Evolutionary conservation across 2,797 vertebrate genomes (phyloP).

Genomic region (Pipistrellus pipistrellus): DNA sequence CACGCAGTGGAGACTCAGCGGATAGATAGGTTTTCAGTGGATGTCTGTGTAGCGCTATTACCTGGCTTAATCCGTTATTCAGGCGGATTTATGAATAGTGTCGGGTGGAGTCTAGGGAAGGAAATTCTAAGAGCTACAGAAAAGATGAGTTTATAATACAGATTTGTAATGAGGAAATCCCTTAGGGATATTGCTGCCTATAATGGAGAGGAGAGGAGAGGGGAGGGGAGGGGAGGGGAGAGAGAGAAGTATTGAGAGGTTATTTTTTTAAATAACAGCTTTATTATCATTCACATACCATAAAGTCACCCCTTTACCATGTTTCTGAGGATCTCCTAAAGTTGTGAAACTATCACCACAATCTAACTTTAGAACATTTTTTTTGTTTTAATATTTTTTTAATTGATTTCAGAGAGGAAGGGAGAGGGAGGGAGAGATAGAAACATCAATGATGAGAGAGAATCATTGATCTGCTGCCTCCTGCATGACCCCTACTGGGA

Average conservation of each 20-base stretch:
- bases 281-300: background rate
- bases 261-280: background rate
- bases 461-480: too few relatives aligned
- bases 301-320: background rate
- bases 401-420: too few relatives aligned
- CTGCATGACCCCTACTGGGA: too few relatives aligned
- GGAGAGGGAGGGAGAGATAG: too few relatives aligned
- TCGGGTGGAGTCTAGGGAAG: background rate
- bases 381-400: too few relatives aligned
- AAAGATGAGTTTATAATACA: background rate
- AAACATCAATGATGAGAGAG: too few relatives aligned
- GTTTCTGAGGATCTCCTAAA: background rate
- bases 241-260: background rate
- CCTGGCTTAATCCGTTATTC: conserved; percentile 22
- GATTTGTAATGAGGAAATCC: conserved; percentile 35
- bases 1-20: background rate
- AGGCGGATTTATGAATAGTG: background rate
- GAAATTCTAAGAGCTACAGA: background rate
- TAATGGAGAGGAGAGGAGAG: background rate
- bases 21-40: background rate
- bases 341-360: background rate
- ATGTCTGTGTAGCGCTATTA: background rate
- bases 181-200: background rate
- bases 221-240: too few relatives aligned
- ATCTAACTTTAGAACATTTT: background rate